Conservation (phyloP, 2,888 invertebrate genomes). For the Apamea anceps region DNA sequence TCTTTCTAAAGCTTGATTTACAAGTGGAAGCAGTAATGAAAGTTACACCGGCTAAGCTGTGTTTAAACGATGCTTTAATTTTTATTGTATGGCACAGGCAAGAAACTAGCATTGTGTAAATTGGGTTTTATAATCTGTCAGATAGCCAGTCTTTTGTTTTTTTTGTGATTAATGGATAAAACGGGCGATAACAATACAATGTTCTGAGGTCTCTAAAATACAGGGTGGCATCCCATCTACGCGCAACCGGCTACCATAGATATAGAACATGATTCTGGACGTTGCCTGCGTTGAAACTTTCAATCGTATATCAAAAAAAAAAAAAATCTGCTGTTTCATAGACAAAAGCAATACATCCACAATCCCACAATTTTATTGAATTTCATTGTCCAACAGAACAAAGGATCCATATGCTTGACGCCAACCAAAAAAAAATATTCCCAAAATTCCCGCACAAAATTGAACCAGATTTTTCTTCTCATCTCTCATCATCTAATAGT, state of each 20-base stretch:
- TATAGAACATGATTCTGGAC: too few species aligned
- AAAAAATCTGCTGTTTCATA: too few species aligned
- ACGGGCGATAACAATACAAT: background rate
- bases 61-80: background rate
- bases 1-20: background rate
- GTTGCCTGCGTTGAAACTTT: too few species aligned
- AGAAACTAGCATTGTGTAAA: background rate
- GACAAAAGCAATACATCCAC: background rate
- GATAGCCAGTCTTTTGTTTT: background rate
- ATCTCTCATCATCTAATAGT: conserved; percentile 54
- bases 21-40: background rate
- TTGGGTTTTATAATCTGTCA: background rate
- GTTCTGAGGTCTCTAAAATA: background rate
- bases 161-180: background rate
- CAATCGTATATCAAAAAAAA: too few species aligned
- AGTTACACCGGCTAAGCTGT: background rate
- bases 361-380: conserved; percentile 3
- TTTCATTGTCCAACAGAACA: conserved; percentile 12
- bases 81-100: background rate
- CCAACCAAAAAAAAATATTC: conserved; percentile 12
- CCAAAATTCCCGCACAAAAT: conserved; percentile 55
- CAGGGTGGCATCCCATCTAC: too few species aligned
- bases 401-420: background rate
- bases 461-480: conserved; percentile 56
- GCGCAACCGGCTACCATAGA: too few species aligned